Percentiles rank a stretch among this genome's conserved stretches.
phyloP scores from a whole-genome alignment of 2,797 vertebrate genomes.

The Etheostoma perlongum region DNA sequence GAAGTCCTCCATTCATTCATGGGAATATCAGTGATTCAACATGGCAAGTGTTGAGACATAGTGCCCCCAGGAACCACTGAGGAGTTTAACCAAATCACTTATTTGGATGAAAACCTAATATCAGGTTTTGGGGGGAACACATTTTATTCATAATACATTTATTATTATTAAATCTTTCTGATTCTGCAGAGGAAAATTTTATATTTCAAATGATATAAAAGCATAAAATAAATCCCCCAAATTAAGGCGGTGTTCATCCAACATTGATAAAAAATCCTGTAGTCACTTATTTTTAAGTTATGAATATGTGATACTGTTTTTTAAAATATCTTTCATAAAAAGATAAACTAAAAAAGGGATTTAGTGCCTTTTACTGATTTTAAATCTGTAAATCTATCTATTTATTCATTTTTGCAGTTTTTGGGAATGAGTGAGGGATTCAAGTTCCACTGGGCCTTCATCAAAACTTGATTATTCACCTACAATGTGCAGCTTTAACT shows the following conservation, averaged over 20 bases:
- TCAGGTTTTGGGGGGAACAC: background rate
- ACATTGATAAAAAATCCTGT: background rate
- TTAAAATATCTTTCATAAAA: background rate
- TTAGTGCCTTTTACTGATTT: background rate
- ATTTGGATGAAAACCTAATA: background rate
- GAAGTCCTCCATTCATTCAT: constrained; percentile 9
- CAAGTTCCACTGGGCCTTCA: background rate
- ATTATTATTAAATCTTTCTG: background rate
- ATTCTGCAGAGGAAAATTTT: background rate
- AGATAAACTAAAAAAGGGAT: background rate
- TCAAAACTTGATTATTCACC: background rate
- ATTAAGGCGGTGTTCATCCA: background rate
- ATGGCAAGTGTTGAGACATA: background rate
- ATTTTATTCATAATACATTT: background rate
- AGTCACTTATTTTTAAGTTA: background rate
- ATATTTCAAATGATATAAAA: background rate
- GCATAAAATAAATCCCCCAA: background rate
- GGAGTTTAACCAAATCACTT: background rate
- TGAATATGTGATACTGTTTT: background rate
- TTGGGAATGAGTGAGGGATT: background rate
- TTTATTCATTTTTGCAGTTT: background rate
- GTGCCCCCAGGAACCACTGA: background rate
- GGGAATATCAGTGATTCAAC: background rate
- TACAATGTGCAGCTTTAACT: background rate
- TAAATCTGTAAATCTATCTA: background rate